Percentiles rank a stretch among this genome's conserved stretches.
phyloP scores from a whole-genome alignment of 35 echinoderm and acorn worm genomes.

The Apostichopus japonicus region DNA sequence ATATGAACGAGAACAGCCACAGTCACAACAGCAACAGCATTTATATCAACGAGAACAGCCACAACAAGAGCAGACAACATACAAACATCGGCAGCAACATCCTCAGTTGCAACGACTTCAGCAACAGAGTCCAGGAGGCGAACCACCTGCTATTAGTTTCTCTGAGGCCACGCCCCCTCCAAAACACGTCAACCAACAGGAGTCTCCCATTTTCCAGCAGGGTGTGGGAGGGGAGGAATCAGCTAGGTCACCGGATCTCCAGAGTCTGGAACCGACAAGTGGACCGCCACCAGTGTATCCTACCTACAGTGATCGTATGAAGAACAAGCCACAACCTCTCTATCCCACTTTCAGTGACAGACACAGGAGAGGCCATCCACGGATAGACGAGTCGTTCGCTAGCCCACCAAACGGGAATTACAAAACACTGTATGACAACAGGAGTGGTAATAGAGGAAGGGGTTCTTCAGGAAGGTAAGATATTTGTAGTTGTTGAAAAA shows the following conservation, averaged over 20 bases:
- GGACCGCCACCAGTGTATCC: constrained; percentile 56
- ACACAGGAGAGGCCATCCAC: constrained; percentile 68
- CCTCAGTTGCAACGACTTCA: constrained; percentile 21
- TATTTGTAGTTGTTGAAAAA: too few species aligned
- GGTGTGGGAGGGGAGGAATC: constrained; percentile 38
- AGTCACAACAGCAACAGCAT: constrained; percentile 2
- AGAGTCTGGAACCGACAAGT: constrained; percentile 26
- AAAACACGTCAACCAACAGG: constrained; percentile 30
- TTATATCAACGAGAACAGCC: neutral
- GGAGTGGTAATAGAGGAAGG: constrained; percentile 58
- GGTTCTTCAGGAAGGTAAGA: constrained; percentile 88
- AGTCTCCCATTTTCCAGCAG: constrained; percentile 33
- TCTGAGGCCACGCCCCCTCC: constrained; percentile 45
- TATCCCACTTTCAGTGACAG: constrained; percentile 99
- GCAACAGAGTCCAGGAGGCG: neutral
- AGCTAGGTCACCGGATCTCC: neutral
- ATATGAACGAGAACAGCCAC: neutral
- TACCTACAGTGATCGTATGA: constrained; percentile 64
- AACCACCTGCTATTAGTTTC: constrained; percentile 41
- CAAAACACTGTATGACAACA: constrained; percentile 92
- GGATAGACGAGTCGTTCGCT: constrained; percentile 54
- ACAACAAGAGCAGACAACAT: neutral
- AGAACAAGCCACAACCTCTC: constrained; percentile 62
- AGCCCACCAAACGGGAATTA: constrained; percentile 68
- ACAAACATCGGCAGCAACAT: constrained; percentile 7